These are phyloP conservation scores for Microtus richardsoni DNA, from an alignment of 2,113 vertebrate genomes.

Conservation along the genomic window DNA sequence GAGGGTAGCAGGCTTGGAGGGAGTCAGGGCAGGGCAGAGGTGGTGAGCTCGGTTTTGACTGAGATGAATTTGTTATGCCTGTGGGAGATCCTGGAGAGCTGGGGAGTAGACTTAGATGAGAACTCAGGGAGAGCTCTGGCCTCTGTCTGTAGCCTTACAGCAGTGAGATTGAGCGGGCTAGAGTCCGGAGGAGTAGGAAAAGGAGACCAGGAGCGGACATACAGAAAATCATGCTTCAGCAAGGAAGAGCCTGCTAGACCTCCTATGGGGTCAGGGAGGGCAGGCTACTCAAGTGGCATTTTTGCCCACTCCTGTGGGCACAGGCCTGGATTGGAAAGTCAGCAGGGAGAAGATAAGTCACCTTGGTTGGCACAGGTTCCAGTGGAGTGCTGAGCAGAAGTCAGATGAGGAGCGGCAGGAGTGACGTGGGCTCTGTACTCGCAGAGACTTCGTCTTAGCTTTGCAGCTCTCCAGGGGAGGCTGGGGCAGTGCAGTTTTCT, in stretches of 20 bases:
- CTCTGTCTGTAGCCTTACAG: background rate
- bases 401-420: background rate
- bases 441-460: background rate
- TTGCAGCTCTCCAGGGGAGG: no score
- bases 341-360: background rate
- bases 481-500: no score
- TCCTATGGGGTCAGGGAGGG: background rate
- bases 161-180: background rate
- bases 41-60: background rate
- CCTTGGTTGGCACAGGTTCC: background rate
- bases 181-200: background rate
- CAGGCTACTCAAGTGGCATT: no score
- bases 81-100: background rate
- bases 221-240: background rate
- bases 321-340: background rate
- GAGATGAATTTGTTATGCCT: background rate
- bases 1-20: background rate
- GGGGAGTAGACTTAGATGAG: background rate
- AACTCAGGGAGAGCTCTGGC: background rate
- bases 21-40: background rate
- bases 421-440: background rate
- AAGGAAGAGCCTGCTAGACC: background rate
- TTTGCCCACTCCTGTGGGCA: background rate
- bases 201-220: background rate
- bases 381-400: background rate